Evolutionary conservation across 2,113 vertebrate genomes (phyloP), one percentile per base, ranked within the genome.

Genomic region (Chlorodrepanis virens): DNA sequence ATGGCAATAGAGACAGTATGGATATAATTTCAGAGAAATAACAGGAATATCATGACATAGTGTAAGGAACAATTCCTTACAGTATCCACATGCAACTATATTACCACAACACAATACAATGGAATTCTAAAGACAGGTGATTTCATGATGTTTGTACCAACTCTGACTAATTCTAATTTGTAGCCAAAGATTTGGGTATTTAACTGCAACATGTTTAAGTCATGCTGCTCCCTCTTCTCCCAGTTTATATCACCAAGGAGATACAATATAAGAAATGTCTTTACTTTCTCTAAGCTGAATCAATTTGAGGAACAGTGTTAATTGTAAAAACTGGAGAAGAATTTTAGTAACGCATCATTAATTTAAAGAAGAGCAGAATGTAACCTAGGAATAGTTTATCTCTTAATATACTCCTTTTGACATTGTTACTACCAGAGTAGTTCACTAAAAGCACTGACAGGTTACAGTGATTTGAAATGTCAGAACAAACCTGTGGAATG

Each of bases 91-190:
- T 33, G 11, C 15, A 90, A 94, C 76, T 57, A 76, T n/a, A 7
- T 83, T 39, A 72, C 65, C n/a, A 65, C 9, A 47, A 70, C 19
- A 76, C 18, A 83, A 80, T 69, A 69, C 21, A 71, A 54, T 31
- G 70, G 44, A 83, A 85, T 95, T 89, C 67, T 89, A 64, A 90
- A 91, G n/a, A 78, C 39, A 84, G 57, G 35, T 47, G 20, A 59
- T 93, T 96, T 83, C 72, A 33, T 71, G 19, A 74, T 47, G 29
- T 37, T 84, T 17, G 20, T 23, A 29, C 69, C 67, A 91, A n/a
- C 49, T 89, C 28, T 61, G 42, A 57, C 77, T 94, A 84, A 96
- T 92, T 95, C 77, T 94, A 84, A 96, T 92, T 95, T 94, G 25
- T 68, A 82, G 59, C 60, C 33, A 31, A 90, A 50, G 52, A 90